Conservation (phyloP, 2,888 invertebrate genomes). For the Pimpla rufipes region DNA sequence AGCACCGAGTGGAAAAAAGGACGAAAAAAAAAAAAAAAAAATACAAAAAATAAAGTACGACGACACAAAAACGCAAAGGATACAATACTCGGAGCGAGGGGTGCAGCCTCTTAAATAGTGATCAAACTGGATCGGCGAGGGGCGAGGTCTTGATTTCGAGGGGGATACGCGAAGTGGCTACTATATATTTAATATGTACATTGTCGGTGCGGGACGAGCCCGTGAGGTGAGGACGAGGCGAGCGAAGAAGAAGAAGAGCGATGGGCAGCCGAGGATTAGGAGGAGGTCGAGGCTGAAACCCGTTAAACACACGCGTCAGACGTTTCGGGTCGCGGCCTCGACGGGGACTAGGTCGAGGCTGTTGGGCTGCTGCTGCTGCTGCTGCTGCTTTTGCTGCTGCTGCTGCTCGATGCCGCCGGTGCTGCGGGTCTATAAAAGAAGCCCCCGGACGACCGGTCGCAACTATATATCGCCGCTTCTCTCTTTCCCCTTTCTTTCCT, state of each 20-base stretch:
- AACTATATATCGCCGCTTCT: constrained; percentile 39
- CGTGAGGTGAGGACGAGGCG: constrained; percentile 22
- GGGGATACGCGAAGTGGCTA: constrained; percentile 6
- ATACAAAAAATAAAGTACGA: neutral
- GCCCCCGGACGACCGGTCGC: constrained; percentile 46
- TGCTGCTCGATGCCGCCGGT: constrained; percentile 22
- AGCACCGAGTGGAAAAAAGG: neutral
- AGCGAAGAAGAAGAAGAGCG: constrained; percentile 9
- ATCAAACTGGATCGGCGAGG: constrained; percentile 24
- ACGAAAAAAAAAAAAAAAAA: neutral
- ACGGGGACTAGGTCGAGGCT: constrained; percentile 80
- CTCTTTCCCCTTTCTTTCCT: constrained; percentile 51
- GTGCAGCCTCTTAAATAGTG: constrained; percentile 5
- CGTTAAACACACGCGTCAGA: constrained; percentile 60
- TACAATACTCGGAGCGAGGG: neutral
- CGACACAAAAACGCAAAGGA: neutral
- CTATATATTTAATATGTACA: constrained; percentile 4
- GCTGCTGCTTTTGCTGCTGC: constrained; percentile 26
- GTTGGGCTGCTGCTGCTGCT: constrained; percentile 55
- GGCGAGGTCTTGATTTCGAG: constrained; percentile 36
- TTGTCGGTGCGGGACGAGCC: neutral
- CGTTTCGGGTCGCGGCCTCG: constrained; percentile 78
- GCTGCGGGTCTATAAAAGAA: constrained; percentile 60
- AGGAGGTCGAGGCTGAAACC: constrained; percentile 70
- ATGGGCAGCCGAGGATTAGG: constrained; percentile 35